Conservation (phyloP, 2,888 invertebrate species). For the Ectemnius continuus region DNA sequence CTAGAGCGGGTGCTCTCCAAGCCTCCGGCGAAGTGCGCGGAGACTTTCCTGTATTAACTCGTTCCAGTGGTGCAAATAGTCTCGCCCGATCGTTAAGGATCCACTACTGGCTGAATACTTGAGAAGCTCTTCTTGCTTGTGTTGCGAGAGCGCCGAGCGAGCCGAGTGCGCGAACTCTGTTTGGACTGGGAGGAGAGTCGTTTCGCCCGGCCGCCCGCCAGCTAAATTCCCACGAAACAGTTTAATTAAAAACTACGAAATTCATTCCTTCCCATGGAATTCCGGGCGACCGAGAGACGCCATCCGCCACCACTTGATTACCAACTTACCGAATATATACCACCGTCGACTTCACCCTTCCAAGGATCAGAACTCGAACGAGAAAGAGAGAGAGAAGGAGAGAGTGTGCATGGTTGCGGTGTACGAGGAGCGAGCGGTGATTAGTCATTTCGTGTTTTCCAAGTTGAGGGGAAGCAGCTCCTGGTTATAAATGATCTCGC, state of each 20-base stretch:
- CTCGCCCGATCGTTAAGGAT: constrained; percentile 64
- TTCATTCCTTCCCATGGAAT: background rate
- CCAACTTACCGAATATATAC: too few species aligned
- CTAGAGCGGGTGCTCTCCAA: constrained; percentile 47
- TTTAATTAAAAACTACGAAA: constrained; percentile 64
- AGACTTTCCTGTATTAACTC: constrained; percentile 67
- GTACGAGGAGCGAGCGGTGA: too few species aligned
- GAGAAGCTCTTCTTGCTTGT: constrained; percentile 29
- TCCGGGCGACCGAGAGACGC: too few species aligned
- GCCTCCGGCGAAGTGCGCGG: constrained; percentile 34
- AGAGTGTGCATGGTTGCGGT: too few species aligned
- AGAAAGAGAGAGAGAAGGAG: too few species aligned
- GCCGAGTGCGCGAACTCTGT: constrained; percentile 32
- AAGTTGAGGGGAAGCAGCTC: too few species aligned
- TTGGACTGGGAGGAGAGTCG: constrained; percentile 43
- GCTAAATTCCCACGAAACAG: constrained; percentile 30
- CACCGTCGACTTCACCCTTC: too few species aligned
- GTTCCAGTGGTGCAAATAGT: constrained; percentile 64
- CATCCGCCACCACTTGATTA: too few species aligned
- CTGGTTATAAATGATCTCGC: too few species aligned
- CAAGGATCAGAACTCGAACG: too few species aligned
- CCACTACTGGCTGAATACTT: constrained; percentile 51
- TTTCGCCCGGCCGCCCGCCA: constrained; percentile 24
- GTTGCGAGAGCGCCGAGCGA: constrained; percentile 7
- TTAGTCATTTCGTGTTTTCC: too few species aligned